phyloP scores from a whole-genome alignment of 2,888 invertebrate species.

The Agriotes lineatus region DNA sequence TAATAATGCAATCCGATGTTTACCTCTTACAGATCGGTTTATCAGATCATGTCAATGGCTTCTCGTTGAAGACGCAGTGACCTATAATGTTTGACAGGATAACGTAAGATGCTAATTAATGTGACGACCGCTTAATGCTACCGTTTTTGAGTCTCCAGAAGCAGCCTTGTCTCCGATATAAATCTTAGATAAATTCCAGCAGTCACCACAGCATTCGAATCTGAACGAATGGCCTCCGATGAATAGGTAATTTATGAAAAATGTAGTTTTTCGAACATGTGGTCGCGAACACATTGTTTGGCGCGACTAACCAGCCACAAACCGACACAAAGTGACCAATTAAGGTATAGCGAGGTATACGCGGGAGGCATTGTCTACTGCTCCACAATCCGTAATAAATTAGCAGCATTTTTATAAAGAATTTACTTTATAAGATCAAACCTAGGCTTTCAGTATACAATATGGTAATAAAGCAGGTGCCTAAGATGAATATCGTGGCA shows the following conservation, averaged over 20 bases:
- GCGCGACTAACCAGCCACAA: constrained; percentile 32
- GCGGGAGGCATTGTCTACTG: constrained; percentile 45
- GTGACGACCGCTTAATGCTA: constrained; percentile 14
- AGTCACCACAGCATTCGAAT: neutral
- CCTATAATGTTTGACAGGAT: constrained; percentile 34
- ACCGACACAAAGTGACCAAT: constrained; percentile 44
- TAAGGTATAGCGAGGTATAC: constrained; percentile 44
- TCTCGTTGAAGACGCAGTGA: constrained; percentile 23
- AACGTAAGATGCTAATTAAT: constrained; percentile 35
- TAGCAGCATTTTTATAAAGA: constrained; percentile 44
- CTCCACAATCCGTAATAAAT: constrained; percentile 48
- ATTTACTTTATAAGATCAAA: constrained; percentile 49
- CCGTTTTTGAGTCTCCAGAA: constrained; percentile 11
- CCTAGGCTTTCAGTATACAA: constrained; percentile 46
- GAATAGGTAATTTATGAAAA: constrained; percentile 35
- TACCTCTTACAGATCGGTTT: constrained; percentile 20
- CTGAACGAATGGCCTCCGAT: neutral
- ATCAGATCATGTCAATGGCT: constrained; percentile 35
- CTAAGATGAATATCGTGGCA: constrained; percentile 46
- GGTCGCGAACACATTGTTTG: constrained; percentile 42
- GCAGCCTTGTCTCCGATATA: constrained; percentile 4
- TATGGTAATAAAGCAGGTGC: constrained; percentile 50
- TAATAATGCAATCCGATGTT: constrained; percentile 16
- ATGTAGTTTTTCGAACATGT: constrained; percentile 28
- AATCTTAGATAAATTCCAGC: neutral